A percentile compares a stretch with the other conserved stretches of the same genome.
Evolutionary conservation across 1,140 invertebrate genomes (phyloP).

Genomic region (Musca vetustissima): DNA sequence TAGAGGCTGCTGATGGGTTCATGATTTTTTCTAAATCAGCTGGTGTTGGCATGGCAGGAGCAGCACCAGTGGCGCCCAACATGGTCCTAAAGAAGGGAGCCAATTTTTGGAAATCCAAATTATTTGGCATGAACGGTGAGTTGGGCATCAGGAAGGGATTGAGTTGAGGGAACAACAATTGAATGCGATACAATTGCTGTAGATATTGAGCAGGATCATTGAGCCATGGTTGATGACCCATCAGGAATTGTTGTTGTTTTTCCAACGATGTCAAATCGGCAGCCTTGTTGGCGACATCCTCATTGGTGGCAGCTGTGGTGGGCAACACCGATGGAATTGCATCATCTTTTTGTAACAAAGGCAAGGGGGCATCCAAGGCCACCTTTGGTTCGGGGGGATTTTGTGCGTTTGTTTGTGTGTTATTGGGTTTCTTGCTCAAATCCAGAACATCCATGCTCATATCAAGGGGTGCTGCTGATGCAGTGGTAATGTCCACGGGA

Average conservation of each 20-base stretch:
- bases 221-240: conserved; percentile 61
- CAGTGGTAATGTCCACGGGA: conserved; percentile 56
- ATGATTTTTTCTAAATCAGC: conserved; percentile 25
- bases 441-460: conserved; percentile 82
- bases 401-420: not conserved
- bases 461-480: conserved; percentile 68
- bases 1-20: not conserved
- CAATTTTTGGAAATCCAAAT: conserved; percentile 65
- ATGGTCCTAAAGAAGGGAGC: conserved; percentile 55
- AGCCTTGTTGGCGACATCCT: conserved; percentile 40
- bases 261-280: conserved; percentile 44
- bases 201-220: conserved; percentile 62
- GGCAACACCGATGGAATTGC: not conserved
- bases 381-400: conserved; percentile 3
- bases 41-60: conserved; percentile 1
- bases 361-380: conserved; percentile 22
- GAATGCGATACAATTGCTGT: conserved; percentile 61
- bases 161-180: conserved; percentile 56
- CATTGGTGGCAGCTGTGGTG: conserved; percentile 29
- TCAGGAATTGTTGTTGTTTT: conserved; percentile 60
- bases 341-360: not conserved
- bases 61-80: conserved; percentile 8
- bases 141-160: conserved; percentile 62
- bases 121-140: conserved; percentile 62
- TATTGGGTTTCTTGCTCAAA: conserved; percentile 72